Evolutionary conservation across 2,888 invertebrate genomes (phyloP).

Genomic region (Dasysyrphus albostriatus): DNA sequence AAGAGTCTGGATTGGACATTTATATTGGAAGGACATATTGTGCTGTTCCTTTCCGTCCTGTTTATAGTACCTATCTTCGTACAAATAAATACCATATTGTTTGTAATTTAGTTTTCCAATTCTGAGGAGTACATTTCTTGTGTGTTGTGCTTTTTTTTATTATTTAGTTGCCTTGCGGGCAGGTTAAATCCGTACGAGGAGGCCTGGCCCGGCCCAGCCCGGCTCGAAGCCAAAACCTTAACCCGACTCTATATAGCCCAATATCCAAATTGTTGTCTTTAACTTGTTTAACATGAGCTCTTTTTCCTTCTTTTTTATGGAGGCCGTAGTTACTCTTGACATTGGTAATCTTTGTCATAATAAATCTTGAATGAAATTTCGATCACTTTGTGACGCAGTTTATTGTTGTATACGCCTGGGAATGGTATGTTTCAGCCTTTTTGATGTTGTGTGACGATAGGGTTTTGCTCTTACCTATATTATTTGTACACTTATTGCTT

Average conservation of each 20-base stretch:
- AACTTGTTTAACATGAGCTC: constrained; percentile 65
- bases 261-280: constrained; percentile 70
- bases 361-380: constrained; percentile 73
- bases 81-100: constrained; percentile 58
- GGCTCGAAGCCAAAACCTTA: not conserved
- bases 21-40: constrained; percentile 63
- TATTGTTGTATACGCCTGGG: constrained; percentile 59
- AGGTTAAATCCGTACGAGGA: constrained; percentile 4
- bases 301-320: constrained; percentile 50
- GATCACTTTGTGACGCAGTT: constrained; percentile 69
- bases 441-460: constrained; percentile 69
- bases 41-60: constrained; percentile 28
- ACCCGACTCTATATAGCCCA: constrained; percentile 19
- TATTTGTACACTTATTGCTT: constrained; percentile 40
- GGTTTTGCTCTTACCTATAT: constrained; percentile 26
- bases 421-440: constrained; percentile 63
- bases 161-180: constrained; percentile 51
- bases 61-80: constrained; percentile 12
- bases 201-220: too few relatives aligned
- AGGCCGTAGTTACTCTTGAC: constrained; percentile 64
- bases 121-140: constrained; percentile 62
- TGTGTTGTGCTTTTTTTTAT: constrained; percentile 14
- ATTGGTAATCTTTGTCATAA: constrained; percentile 75
- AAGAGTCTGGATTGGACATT: constrained; percentile 56
- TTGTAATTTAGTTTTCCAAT: constrained; percentile 70